A percentile compares a stretch with the other conserved stretches of the same genome.
Conservation (phyloP, 2,888 invertebrate species). For the Neocrepidodera transversa region DNA sequence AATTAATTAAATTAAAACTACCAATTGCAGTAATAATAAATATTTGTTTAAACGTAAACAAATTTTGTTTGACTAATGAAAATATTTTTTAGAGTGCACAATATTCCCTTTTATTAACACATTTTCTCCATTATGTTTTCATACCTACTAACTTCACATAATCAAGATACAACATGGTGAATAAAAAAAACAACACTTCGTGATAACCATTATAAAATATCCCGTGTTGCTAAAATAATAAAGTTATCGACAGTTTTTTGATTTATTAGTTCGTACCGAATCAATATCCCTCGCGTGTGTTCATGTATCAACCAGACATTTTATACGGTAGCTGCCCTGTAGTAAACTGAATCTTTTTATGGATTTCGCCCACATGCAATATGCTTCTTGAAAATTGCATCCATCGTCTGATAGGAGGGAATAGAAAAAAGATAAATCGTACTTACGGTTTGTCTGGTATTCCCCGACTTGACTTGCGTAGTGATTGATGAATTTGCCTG, state of each 20-base stretch:
- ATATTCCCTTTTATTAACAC: no score
- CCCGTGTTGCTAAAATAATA: constrained; percentile 53
- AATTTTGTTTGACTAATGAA: no score
- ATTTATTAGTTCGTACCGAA: constrained; percentile 54
- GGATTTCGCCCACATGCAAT: constrained; percentile 21
- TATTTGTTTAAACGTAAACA: no score
- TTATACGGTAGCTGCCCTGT: constrained; percentile 19
- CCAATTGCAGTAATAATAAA: no score
- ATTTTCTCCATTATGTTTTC: no score
- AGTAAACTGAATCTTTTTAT: constrained; percentile 24
- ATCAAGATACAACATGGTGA: no score
- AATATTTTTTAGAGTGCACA: no score
- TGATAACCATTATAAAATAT: constrained; percentile 34
- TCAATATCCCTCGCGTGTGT: constrained; percentile 54
- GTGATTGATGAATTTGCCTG: constrained; percentile 57
- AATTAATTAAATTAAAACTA: no score
- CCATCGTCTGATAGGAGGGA: constrained; percentile 3
- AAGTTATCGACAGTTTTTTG: constrained; percentile 55
- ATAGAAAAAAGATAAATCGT: constrained; percentile 36
- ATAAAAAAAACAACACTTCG: constrained; percentile 11
- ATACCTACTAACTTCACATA: no score
- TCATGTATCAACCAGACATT: constrained; percentile 48
- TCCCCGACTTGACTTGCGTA: constrained; percentile 54
- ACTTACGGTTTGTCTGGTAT: constrained; percentile 57
- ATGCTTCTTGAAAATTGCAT: constrained; percentile 22